Evolutionary conservation across 2,888 invertebrate genomes (phyloP).

Genomic region (Eupelmus urozonus): DNA sequence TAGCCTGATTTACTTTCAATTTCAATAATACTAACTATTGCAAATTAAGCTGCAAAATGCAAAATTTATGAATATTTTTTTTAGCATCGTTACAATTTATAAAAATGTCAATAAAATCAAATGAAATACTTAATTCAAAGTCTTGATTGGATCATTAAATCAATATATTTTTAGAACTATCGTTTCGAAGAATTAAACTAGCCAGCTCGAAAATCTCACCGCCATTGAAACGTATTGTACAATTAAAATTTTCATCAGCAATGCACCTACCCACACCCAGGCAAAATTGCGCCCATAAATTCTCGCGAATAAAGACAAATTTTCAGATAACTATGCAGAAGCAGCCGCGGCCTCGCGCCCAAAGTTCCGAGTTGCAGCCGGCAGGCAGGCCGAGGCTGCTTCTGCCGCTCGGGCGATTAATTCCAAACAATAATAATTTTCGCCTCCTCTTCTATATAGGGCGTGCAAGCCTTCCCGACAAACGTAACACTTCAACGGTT

Average conservation of each 20-base stretch:
- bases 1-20: neutral
- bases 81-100: too few relatives aligned
- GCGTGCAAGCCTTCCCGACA: slow-evolving; percentile 91
- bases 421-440: slow-evolving; percentile 2
- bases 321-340: neutral
- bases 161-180: too few relatives aligned
- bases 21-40: neutral
- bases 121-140: too few relatives aligned
- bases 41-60: neutral
- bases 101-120: too few relatives aligned
- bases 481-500: slow-evolving; percentile 97
- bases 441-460: slow-evolving; percentile 71
- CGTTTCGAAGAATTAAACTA: too few relatives aligned
- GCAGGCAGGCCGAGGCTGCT: neutral
- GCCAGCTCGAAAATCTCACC: neutral
- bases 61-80: neutral
- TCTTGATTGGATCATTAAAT: too few relatives aligned
- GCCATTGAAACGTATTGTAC: neutral
- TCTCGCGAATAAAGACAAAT: slow-evolving; percentile 18
- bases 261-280: neutral
- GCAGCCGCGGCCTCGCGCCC: neutral
- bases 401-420: slow-evolving; percentile 7
- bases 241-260: slow-evolving; percentile 29
- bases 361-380: neutral
- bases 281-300: slow-evolving; percentile 7